A percentile compares a stretch with the other conserved stretches of the same genome.
These are phyloP conservation scores for Malurus alboscapulatus DNA, from an alignment of 2,113 vertebrate genomes.

Conservation along the genomic window DNA sequence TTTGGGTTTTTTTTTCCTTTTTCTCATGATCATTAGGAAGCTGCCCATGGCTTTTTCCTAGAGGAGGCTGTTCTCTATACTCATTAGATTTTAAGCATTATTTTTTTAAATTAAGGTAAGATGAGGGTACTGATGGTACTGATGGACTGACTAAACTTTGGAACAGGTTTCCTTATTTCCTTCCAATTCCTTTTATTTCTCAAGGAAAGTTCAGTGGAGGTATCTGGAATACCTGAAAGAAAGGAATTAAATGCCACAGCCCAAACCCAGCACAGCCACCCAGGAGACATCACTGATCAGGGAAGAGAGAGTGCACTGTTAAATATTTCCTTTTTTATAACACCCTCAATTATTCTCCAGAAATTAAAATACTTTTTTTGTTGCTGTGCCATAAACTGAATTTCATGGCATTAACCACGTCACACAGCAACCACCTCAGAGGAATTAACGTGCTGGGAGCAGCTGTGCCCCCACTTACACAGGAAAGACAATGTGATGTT, in stretches of 20 bases:
- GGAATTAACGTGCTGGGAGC: not conserved
- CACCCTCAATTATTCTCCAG: not conserved
- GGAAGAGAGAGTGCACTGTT: not conserved
- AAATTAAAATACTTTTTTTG: slow-evolving; percentile 9
- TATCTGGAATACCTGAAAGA: not conserved
- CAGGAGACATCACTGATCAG: not conserved
- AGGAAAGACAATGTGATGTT: slow-evolving; percentile 47
- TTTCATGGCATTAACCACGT: not conserved
- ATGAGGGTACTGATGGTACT: not conserved
- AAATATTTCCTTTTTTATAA: slow-evolving; percentile 7
- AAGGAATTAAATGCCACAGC: not conserved
- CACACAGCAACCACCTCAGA: slow-evolving; percentile 16
- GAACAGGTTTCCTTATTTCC: not conserved
- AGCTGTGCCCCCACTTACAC: slow-evolving; percentile 49
- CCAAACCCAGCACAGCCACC: not conserved
- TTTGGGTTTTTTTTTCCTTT: not conserved
- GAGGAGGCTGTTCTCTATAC: not conserved
- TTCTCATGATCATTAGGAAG: not conserved
- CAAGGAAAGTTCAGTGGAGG: not conserved
- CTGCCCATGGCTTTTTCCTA: not conserved
- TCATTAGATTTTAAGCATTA: not conserved
- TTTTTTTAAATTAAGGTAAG: not conserved
- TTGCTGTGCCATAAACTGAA: slow-evolving; percentile 11
- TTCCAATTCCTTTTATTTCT: not conserved
- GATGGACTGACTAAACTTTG: not conserved